phyloP scores from a whole-genome alignment of 2,888 invertebrate genomes.

The Leptopilina syphax region DNA sequence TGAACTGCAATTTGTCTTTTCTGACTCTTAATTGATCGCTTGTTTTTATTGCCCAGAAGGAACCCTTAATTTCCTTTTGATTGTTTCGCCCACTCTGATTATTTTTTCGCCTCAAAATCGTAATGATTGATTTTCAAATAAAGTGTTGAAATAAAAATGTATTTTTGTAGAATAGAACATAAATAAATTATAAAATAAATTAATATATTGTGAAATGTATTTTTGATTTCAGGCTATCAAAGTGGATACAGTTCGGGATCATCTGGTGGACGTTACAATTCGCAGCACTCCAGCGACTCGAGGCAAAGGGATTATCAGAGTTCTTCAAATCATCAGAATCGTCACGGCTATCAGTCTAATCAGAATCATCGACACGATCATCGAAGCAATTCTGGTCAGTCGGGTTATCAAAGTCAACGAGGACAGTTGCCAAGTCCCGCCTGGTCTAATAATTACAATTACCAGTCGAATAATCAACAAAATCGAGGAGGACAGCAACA shows the following conservation, averaged over 20 bases:
- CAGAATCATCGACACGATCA: conserved; percentile 47
- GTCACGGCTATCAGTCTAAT: background rate
- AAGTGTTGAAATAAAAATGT: no score
- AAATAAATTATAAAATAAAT: no score
- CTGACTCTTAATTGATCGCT: conserved; percentile 30
- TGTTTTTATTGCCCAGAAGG: background rate
- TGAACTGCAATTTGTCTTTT: conserved; percentile 39
- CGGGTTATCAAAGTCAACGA: conserved; percentile 50
- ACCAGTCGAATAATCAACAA: conserved; percentile 53
- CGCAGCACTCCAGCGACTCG: conserved; percentile 4
- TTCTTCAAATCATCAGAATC: conserved; percentile 19
- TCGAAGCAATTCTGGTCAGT: conserved; percentile 55
- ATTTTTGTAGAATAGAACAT: no score
- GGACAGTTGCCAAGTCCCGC: conserved; percentile 54
- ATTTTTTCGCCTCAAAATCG: no score
- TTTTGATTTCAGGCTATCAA: conserved; percentile 64
- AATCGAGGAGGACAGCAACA: conserved; percentile 51
- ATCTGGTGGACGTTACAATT: conserved; percentile 20
- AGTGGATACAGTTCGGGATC: conserved; percentile 63
- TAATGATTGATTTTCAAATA: no score
- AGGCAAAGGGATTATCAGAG: conserved; percentile 39
- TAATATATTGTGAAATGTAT: background rate
- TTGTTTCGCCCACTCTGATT: no score
- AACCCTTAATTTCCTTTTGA: conserved; percentile 17
- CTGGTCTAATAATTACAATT: conserved; percentile 62